These are phyloP conservation scores for Sturnira hondurensis DNA, from an alignment of 2,113 vertebrate species.

Conservation along the genomic window DNA sequence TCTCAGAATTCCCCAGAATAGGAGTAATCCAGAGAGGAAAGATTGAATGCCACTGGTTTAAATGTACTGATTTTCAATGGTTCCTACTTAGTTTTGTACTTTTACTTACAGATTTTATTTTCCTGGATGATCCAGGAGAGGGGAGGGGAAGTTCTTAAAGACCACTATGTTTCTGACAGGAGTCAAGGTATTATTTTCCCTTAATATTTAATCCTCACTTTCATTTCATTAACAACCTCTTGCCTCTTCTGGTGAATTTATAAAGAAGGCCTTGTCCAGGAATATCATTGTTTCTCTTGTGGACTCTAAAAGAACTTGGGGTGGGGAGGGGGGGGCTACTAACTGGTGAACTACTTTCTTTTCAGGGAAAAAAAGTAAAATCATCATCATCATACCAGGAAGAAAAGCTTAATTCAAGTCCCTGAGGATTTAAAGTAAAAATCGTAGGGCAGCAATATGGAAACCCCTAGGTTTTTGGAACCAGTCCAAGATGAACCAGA, in stretches of 20 bases:
- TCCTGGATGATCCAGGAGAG: background rate
- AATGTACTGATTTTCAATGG: background rate
- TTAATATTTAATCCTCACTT: background rate
- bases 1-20: constrained; percentile 4
- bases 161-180: background rate
- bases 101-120: constrained; percentile 14
- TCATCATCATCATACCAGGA: constrained; percentile 67
- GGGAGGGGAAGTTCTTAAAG: background rate
- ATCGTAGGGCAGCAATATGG: constrained; percentile 73
- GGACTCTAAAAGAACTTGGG: constrained; percentile 68
- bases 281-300: constrained; percentile 74
- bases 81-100: background rate
- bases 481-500: constrained; percentile 76
- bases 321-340: background rate
- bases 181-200: background rate
- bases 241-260: constrained; percentile 48
- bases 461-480: constrained; percentile 76
- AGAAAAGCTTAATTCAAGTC: constrained; percentile 75
- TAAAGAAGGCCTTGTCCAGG: constrained; percentile 41
- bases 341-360: constrained; percentile 70
- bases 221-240: constrained; percentile 34
- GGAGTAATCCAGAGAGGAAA: background rate
- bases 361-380: constrained; percentile 69
- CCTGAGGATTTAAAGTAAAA: constrained; percentile 74
- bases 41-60: background rate